Conservation (phyloP, 2,797 vertebrate genomes). For the Cyprinodon diabolis region DNA sequence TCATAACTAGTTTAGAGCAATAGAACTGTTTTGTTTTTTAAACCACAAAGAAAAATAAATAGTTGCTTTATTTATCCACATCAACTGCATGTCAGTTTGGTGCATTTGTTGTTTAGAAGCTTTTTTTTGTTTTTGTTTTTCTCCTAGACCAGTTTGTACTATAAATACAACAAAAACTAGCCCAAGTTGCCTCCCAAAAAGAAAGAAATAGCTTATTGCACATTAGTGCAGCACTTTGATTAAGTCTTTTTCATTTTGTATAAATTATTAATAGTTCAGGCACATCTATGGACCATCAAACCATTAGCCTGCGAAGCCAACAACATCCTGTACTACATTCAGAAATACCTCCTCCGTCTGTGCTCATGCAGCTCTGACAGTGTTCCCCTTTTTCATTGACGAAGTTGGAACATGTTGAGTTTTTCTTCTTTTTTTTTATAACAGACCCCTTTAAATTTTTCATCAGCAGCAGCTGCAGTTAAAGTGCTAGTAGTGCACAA, state of each 20-base stretch:
- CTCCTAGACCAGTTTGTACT: conserved; percentile 42
- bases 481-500: conserved; percentile 68
- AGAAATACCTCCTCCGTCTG: conserved; percentile 57
- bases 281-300: conserved; percentile 79
- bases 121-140: conserved; percentile 1
- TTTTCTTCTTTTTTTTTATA: conserved; percentile 42
- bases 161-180: conserved; percentile 32
- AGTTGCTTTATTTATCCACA: conserved; percentile 22
- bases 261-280: conserved; percentile 81
- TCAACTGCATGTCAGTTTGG: conserved; percentile 35
- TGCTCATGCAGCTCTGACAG: conserved; percentile 56
- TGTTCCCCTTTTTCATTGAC: conserved; percentile 66
- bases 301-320: conserved; percentile 74
- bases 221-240: conserved; percentile 66
- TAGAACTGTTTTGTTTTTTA: conserved; percentile 11
- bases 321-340: conserved; percentile 62
- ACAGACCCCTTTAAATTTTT: conserved; percentile 71
- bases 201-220: conserved; percentile 47
- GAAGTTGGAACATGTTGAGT: conserved; percentile 50
- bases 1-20: conserved; percentile 1
- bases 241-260: conserved; percentile 61
- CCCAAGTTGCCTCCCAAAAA: conserved; percentile 26
- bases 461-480: conserved; percentile 61
- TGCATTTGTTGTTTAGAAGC: conserved; percentile 22
- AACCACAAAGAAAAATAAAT: conserved; percentile 26